These are phyloP conservation scores for Portunus trituberculatus DNA, from an alignment of 1,140 invertebrate genomes.

Conservation along the genomic window DNA sequence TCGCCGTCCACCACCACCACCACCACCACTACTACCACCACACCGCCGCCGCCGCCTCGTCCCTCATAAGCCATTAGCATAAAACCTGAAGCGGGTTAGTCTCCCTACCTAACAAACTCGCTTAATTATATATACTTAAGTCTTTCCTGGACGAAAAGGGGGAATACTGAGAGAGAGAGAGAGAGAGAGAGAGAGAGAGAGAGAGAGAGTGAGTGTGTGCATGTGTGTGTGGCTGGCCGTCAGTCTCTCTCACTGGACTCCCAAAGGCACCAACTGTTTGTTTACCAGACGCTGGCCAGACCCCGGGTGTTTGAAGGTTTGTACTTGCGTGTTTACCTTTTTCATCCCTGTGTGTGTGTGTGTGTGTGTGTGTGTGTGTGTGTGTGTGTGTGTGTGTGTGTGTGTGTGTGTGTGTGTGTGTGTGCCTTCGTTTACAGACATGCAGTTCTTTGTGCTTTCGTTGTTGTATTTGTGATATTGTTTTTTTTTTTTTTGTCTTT, in stretches of 20 bases:
- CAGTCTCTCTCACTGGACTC: not conserved
- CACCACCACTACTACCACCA: not conserved
- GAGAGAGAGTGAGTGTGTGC: conserved; percentile 17
- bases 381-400: too few relatives aligned
- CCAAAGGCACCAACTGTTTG: not conserved
- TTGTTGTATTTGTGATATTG: too few relatives aligned
- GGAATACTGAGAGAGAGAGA: not conserved
- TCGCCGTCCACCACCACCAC: not conserved
- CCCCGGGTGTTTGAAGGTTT: not conserved
- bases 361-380: too few relatives aligned
- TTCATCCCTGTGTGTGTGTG: too few relatives aligned
- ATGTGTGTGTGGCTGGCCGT: not conserved
- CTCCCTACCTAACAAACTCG: not conserved
- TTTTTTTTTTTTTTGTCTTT: too few relatives aligned
- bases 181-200: conserved; percentile 20
- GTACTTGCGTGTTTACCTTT: not conserved
- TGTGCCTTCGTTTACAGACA: too few relatives aligned
- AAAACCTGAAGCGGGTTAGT: conserved; percentile 2
- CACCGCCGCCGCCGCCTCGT: not conserved
- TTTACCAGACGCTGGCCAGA: not conserved
- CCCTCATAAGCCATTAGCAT: conserved; percentile 2
- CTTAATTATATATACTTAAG: conserved; percentile 24
- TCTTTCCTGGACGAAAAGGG: not conserved
- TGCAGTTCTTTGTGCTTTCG: too few relatives aligned
- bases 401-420: too few relatives aligned